A percentile compares a stretch with the other conserved stretches of the same genome.
These are phyloP conservation scores for Crocidura indochinensis DNA, from an alignment of 2,797 vertebrate species.

Conservation along the genomic window DNA sequence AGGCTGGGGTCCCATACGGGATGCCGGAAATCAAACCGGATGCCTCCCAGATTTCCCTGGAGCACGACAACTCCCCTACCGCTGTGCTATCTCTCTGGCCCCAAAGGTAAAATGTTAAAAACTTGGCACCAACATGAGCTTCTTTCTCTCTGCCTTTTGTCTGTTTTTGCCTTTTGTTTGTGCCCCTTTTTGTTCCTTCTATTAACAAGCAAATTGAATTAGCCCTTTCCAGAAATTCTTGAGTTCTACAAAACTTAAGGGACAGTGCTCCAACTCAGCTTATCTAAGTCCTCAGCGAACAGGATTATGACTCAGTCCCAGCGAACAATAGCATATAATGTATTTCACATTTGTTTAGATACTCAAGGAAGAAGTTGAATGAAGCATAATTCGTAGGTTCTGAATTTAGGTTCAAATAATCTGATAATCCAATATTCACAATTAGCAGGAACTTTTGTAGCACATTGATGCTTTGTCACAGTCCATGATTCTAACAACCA, in stretches of 20 bases:
- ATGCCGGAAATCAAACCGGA: too few relatives aligned
- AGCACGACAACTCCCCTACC: too few relatives aligned
- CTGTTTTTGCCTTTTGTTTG: not conserved
- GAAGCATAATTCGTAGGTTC: not conserved
- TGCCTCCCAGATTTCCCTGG: too few relatives aligned
- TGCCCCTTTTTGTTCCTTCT: not conserved
- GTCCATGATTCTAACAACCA: slow-evolving; percentile 21
- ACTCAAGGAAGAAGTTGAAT: not conserved
- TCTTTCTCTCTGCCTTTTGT: slow-evolving; percentile 30
- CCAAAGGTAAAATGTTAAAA: too few relatives aligned
- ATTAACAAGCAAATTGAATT: slow-evolving; percentile 3
- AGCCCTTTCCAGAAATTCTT: slow-evolving; percentile 38
- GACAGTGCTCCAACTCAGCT: not conserved
- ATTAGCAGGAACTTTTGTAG: not conserved
- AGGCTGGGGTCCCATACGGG: too few relatives aligned
- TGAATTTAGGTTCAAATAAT: not conserved
- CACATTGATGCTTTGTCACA: not conserved
- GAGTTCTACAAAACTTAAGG: not conserved
- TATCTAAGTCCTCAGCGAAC: not conserved
- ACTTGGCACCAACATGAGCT: not conserved
- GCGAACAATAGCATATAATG: slow-evolving; percentile 14
- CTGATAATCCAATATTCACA: not conserved
- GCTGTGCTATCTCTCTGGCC: too few relatives aligned
- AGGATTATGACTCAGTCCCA: not conserved
- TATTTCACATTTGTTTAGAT: slow-evolving; percentile 12